phyloP scores from a whole-genome alignment of 1,140 invertebrate genomes.

The Bombus consobrinus region DNA sequence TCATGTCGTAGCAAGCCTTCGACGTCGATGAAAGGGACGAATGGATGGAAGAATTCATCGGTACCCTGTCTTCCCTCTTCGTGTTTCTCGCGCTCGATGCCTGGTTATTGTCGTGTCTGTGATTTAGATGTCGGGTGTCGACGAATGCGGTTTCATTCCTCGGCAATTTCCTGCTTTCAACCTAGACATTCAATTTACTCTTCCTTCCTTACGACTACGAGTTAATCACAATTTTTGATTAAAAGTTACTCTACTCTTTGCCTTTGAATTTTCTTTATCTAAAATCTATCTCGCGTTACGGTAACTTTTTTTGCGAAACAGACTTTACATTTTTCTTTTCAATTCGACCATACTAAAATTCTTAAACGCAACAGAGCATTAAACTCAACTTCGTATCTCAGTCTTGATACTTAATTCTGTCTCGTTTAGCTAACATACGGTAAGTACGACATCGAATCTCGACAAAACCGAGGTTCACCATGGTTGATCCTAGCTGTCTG shows the following conservation, averaged over 20 bases:
- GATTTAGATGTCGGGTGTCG: not conserved
- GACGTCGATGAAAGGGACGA: not conserved
- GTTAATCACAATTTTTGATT: not conserved
- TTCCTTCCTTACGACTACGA: too few species aligned
- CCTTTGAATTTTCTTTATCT: not conserved
- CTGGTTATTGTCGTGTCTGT: not conserved
- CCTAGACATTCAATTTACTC: not conserved
- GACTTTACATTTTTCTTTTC: too few species aligned
- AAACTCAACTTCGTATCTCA: not conserved
- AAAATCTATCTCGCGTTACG: not conserved
- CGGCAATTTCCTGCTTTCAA: not conserved
- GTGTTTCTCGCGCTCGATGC: not conserved
- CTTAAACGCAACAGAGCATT: too few species aligned
- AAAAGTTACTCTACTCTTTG: not conserved
- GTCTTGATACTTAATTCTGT: not conserved
- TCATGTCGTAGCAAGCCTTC: not conserved
- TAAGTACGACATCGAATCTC: slow-evolving; percentile 14
- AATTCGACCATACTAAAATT: not conserved
- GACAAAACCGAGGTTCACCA: not conserved
- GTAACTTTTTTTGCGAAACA: not conserved
- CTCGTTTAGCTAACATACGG: not conserved
- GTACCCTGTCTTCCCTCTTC: not conserved
- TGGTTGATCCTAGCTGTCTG: slow-evolving; percentile 13
- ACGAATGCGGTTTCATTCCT: not conserved
- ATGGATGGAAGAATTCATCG: not conserved